A percentile compares a stretch with the other conserved stretches of the same genome.
Conservation (phyloP, 2,113 vertebrate genomes). For the Pelobates fuscus region DNA sequence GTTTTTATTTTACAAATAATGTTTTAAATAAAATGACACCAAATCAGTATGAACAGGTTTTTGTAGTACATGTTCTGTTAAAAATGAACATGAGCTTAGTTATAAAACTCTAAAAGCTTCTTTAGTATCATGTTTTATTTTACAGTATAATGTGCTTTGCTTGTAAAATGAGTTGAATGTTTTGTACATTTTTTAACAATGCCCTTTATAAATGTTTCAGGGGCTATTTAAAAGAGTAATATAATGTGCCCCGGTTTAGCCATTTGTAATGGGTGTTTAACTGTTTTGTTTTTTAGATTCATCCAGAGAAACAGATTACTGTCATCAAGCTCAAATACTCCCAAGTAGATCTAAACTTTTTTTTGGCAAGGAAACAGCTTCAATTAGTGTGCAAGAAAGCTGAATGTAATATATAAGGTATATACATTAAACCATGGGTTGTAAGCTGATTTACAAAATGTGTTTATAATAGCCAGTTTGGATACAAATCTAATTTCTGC, state of each 20-base stretch:
- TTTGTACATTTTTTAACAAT: constrained; percentile 76
- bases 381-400: too few species aligned
- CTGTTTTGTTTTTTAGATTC: constrained; percentile 77
- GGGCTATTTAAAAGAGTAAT: constrained; percentile 70
- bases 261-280: constrained; percentile 77
- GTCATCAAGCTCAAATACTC: constrained; percentile 77
- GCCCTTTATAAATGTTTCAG: constrained; percentile 77
- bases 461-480: too few species aligned
- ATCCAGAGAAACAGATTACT: constrained; percentile 82
- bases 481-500: too few species aligned
- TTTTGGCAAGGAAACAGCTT: constrained; percentile 64
- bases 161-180: constrained; percentile 61
- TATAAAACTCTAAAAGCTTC: neutral
- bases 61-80: neutral
- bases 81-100: neutral
- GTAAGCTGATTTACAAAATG: too few species aligned
- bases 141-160: constrained; percentile 53
- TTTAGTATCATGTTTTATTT: neutral
- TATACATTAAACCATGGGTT: too few species aligned
- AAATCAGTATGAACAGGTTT: neutral
- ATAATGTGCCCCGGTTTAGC: constrained; percentile 73
- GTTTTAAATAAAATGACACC: neutral
- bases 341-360: constrained; percentile 67
- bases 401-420: too few species aligned
- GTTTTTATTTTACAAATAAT: too few species aligned